A percentile compares a stretch with the other conserved stretches of the same genome.
Evolutionary conservation across 1,140 invertebrate species (phyloP).

Genomic region (Papilio machaon): DNA sequence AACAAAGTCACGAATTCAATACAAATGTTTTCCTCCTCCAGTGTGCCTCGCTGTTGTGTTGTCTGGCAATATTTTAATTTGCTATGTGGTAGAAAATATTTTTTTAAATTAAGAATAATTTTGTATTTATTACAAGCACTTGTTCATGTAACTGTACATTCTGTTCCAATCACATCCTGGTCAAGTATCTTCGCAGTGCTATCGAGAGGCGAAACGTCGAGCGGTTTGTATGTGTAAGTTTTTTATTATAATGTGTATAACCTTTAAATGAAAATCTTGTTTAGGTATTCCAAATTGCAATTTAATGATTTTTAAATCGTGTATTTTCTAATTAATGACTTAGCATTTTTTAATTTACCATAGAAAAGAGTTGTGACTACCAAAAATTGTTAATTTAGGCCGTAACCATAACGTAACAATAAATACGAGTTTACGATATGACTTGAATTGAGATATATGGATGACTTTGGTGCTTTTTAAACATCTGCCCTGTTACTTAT

Average conservation of each 20-base stretch:
- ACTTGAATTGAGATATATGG: background rate
- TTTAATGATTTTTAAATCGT: background rate
- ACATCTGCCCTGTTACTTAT: background rate
- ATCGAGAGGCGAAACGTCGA: background rate
- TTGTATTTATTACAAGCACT: conserved; percentile 5
- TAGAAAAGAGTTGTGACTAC: background rate
- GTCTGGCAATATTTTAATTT: background rate
- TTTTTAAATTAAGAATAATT: background rate
- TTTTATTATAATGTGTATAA: background rate
- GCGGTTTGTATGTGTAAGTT: background rate
- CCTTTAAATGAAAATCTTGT: background rate
- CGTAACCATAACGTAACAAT: background rate
- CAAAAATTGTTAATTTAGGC: background rate
- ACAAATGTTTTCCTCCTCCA: conserved; percentile 14
- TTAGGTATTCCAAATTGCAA: background rate
- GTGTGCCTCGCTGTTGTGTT: background rate
- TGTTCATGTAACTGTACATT: background rate
- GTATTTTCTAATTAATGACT: background rate
- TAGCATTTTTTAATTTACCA: background rate
- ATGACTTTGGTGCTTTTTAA: background rate
- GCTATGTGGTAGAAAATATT: background rate
- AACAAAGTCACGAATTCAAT: conserved; percentile 3
- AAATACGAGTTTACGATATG: background rate
- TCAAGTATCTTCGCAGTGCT: conserved; percentile 2
- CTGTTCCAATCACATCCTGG: conserved; percentile 2